Conservation (phyloP, 2,797 vertebrate genomes). For the Phoeniculus purpureus region DNA sequence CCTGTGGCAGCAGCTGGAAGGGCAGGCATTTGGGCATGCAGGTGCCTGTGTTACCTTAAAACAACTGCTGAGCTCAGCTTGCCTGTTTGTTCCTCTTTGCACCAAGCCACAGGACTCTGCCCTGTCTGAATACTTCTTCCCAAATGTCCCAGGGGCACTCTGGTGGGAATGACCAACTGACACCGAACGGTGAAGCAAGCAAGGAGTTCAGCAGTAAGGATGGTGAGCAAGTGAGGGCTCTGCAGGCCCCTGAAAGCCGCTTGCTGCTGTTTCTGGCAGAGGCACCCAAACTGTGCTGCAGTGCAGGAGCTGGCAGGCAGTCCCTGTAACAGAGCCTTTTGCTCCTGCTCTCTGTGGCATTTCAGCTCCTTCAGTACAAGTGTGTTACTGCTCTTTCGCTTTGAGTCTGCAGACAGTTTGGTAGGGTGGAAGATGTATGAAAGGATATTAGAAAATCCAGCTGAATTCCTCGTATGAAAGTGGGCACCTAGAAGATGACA, state of each 20-base stretch:
- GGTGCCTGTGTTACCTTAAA: background rate
- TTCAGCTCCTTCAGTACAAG: background rate
- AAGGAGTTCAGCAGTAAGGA: background rate
- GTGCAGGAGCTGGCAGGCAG: background rate
- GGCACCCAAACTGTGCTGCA: background rate
- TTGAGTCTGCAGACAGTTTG: background rate
- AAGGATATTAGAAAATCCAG: background rate
- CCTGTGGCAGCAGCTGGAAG: background rate
- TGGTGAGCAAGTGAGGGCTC: background rate
- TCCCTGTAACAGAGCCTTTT: background rate
- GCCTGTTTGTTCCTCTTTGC: background rate
- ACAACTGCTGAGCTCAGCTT: background rate
- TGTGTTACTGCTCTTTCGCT: background rate
- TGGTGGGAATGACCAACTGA: background rate
- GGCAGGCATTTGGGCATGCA: background rate
- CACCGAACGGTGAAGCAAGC: fast-evolving
- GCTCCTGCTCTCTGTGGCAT: background rate
- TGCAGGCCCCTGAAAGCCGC: background rate
- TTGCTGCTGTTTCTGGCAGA: background rate
- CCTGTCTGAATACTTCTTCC: background rate
- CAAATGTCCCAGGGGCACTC: background rate
- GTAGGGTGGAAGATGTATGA: background rate
- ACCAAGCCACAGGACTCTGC: background rate
- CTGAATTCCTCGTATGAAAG: background rate
- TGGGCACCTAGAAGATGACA: background rate